Base-by-base conservation (phyloP, 2,113 vertebrate species). In the Bubo scandiacus region DNA sequence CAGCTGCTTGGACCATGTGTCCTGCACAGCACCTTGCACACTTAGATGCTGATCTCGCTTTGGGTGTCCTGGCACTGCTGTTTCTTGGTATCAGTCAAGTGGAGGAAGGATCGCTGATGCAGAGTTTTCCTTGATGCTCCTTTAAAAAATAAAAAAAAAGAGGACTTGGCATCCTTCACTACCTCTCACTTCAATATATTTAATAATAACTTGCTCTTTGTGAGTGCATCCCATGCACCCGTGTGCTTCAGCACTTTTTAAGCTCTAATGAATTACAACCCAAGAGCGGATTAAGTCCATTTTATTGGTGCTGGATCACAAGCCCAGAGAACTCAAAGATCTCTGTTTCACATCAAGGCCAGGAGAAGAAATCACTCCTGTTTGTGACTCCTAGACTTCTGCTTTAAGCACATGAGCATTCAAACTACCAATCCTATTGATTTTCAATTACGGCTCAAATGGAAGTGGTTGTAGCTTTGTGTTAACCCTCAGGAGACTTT, bases 401-500 rank as follows among this genome's bases (percentile, higher is more conserved):
- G 67, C 86, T 92, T 73, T 58, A 77, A 94, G 67, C 67, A 77
- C 79, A 55, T 29, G 81, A 94, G 52, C 47, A 71, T 95, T 84
- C 79, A 47, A 81, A 61, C 71, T 65, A 85, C 91, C 52, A 63
- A 93, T 90, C 49, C 49, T 77, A 97, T 94, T 95, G 97, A 97
- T 97, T 97, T 97, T 96, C 96, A 95, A 93, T 96, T 97, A 94
- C 13, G 4, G n/a, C 93, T 92, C 74, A 95, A 93, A 96, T 94
- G 92, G 86, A 81, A 94, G 72, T n/a, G 71, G 90, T 85, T 94
- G 90, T 95, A 94, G 80, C 79, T 92, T 81, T 54, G 77, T 92
- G 87, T 91, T 86, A 93, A 43, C 84, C 83, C 96, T 68, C 36
- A 0, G 81, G 89, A 95, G 89, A 30, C 38, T 78, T 87, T 89